Evolutionary conservation across 2,797 vertebrate genomes (phyloP), one percentile per base, ranked within the genome.

Genomic region (Enteromius anoplus): DNA sequence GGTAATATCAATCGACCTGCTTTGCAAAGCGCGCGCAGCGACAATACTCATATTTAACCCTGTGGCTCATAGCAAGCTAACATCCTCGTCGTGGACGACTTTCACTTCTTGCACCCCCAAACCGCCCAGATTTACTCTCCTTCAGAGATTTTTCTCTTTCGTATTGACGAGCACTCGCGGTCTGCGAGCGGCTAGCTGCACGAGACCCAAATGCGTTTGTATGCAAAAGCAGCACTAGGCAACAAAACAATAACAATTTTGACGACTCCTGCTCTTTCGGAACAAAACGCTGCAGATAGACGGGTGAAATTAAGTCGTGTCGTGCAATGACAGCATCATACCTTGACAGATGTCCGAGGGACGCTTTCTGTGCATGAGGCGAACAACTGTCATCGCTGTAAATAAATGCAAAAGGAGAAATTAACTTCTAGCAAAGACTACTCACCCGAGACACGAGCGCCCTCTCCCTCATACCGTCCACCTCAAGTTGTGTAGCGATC

Each of bases 391-490:
- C 93, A 93, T 80, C 58, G 80, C 78, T 29, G 73, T 75, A 80
- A 79, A 82, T 64, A 88, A 70, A 42, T n/a, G 72, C 45, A 82
- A 80, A 85, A 23, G 23, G n/a, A 73, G 65, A 83, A 72, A 88
- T 84, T 84, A 88, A 90, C 84, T 91, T 88, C 78, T 45, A 76
- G 87, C 86, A 84, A 68, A 64, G 77, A 84, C 86, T 88, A 76
- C 94, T 94, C 92, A 95, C 93, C 94, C 93, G 89, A 83, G 90
- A 85, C 90, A 69, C 89, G 86, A 88, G 91, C 93, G 93, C 94
- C 93, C 92, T 94, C 93, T 93, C 91, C 82, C 88, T 91, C 91
- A 87, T 87, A 75, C 85, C 82, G 86, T 87, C 90, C 91, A 90
- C 89, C 91, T 90, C 91, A 91, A 93, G 91, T 92, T 93, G 93